Evolutionary conservation across 2,113 vertebrate species (phyloP).

Genomic region (Strix aluco): DNA sequence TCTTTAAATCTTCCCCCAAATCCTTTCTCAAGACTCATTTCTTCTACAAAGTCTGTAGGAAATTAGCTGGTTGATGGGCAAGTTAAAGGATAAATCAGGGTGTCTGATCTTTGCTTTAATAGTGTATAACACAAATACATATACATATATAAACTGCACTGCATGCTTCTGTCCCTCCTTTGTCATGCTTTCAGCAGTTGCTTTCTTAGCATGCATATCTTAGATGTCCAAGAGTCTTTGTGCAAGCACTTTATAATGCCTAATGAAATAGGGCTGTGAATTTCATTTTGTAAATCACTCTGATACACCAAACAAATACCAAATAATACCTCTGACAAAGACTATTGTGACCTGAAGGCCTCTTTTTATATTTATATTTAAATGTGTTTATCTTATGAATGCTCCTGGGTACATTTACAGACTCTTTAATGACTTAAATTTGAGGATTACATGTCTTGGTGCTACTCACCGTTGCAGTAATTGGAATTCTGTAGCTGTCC

Average conservation of each 20-base stretch:
- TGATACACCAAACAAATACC: not conserved
- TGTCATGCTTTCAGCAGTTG: not conserved
- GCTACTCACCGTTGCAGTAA: constrained; percentile 52
- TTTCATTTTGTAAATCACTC: not conserved
- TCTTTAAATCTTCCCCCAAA: constrained; percentile 47
- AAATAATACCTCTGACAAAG: not conserved
- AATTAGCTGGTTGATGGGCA: constrained; percentile 11
- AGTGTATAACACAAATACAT: not conserved
- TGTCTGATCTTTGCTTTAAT: not conserved
- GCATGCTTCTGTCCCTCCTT: not conserved
- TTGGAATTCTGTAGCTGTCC: constrained; percentile 58
- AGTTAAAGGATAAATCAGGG: constrained; percentile 13
- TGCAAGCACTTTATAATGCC: not conserved
- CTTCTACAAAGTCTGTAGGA: not conserved
- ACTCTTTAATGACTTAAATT: constrained; percentile 46
- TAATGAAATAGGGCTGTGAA: not conserved
- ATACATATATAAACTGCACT: not conserved
- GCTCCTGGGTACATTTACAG: not conserved
- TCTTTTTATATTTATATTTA: constrained; percentile 10
- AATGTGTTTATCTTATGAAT: not conserved
- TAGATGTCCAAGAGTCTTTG: not conserved
- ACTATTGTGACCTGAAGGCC: not conserved
- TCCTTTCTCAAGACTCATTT: constrained; percentile 45
- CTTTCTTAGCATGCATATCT: not conserved
- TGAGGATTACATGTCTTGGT: constrained; percentile 29